Evolutionary conservation across 37 sponge, comb jelly and placozoan genomes (phyloP), one percentile per base, ranked within the genome.

Genomic region (Mnemiopsis leidyi): DNA sequence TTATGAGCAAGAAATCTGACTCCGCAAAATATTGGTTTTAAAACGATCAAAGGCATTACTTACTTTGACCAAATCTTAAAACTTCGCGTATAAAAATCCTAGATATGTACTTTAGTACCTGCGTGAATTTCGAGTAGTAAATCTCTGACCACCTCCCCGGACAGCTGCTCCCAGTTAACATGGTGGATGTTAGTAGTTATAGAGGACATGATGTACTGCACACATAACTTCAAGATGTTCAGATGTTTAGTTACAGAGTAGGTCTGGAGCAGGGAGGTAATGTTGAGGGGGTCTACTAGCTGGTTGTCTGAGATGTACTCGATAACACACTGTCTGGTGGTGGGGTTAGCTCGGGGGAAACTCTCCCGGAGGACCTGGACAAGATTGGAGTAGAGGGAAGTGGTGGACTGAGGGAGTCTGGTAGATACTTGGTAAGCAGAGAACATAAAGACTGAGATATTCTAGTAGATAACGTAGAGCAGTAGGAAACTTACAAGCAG

Each of bases 221-320:
- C 82, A 32, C 82, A 79, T 13, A 79, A 36, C 82, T 3, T 5
- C 38, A 29, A 9, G 21, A 79, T 36, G 36, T 79, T 79, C 82
- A 7, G 82, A 21, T 79, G 82, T 13, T 32, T 23, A 7, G 82
- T 79, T 9, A 79, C 82, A 33, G 37, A 5, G 37, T 79, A 79
- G 3, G 82, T 35, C 82, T 79, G 82, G 82, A 79, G 37, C 0
- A 79, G 37, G 7, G 82, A 79, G 23, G 36, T 79, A 13, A 79
- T 32, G 37, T 79, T 79, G 82, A 1, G 2, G 21, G 33, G 9
- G 29, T 30, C 23, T 16, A 79, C 37, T 30, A 79, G 82, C 5
- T 35, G 23, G 82, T 79, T 79, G 9, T 79, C 82, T 29, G 82
- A 79, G 37, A 79, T 28, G 36, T 79, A 79, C 36, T 79, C 82